phyloP scores from a whole-genome alignment of 2,113 vertebrate genomes.

The Poeciliopsis occidentalis region DNA sequence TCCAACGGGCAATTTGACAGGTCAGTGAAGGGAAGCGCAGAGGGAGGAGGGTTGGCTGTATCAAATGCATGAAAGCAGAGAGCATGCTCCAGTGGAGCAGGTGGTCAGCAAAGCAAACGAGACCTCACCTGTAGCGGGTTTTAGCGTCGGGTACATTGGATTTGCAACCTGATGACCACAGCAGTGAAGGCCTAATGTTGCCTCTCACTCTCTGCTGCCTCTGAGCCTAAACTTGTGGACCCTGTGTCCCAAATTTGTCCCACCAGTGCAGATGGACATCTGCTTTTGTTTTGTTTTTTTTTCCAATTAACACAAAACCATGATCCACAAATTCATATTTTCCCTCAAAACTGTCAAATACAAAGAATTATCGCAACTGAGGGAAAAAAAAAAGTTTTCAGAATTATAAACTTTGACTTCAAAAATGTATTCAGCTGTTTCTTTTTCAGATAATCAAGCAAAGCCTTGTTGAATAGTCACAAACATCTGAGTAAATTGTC shows the following conservation, averaged over 20 bases:
- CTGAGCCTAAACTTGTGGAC: not conserved
- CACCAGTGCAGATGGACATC: too few species aligned
- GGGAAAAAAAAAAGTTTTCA: too few species aligned
- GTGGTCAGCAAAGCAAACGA: slow-evolving; percentile 45
- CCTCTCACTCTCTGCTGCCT: not conserved
- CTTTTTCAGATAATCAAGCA: too few species aligned
- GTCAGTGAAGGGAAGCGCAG: slow-evolving; percentile 57
- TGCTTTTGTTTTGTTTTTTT: too few species aligned
- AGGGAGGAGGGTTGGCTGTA: slow-evolving; percentile 32
- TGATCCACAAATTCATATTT: too few species aligned
- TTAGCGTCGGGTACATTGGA: slow-evolving; percentile 21
- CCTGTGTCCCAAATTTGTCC: too few species aligned
- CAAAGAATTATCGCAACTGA: too few species aligned
- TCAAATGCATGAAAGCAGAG: slow-evolving; percentile 61
- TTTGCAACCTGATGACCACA: slow-evolving; percentile 22
- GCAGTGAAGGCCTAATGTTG: slow-evolving; percentile 6
- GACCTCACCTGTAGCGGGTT: slow-evolving; percentile 40
- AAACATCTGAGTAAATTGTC: not conserved
- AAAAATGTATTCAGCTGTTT: too few species aligned
- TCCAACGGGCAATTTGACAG: slow-evolving; percentile 63
- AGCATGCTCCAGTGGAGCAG: slow-evolving; percentile 54
- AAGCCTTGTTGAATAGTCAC: too few species aligned
- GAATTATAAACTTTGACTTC: too few species aligned
- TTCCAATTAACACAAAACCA: too few species aligned
- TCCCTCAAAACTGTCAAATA: too few species aligned